Evolutionary conservation across 2,797 vertebrate genomes (phyloP), one percentile per base, ranked within the genome.

Genomic region (Enteromius thamalakanensis): DNA sequence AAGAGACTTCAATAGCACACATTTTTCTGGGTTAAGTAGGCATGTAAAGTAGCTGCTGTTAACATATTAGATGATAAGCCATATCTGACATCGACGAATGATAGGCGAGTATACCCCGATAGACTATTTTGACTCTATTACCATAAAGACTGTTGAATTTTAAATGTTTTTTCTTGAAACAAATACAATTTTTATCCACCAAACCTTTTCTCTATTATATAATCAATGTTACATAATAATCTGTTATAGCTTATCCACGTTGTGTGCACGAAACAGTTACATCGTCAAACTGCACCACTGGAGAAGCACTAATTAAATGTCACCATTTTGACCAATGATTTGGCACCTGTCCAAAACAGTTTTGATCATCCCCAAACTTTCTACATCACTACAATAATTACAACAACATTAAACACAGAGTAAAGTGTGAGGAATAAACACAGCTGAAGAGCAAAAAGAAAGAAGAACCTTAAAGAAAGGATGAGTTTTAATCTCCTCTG

Each of bases 401-500:
- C 69, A 29, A 49, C 29, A 32, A 21, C 17, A n/a, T 32, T 34
- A 3, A 21, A 74, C 68, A 45, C n/a, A 7, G 26, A n/a, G 29
- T 37, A 2, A 45, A 42, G 40, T 29, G 0, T 60, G 9, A 42
- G 15, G 9, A 77, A 76, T 26, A 77, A 62, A 76, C 45, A 26
- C 55, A 47, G n/a, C 15, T 76, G 14, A 17, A 75, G 23, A 55
- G 23, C 9, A 62, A n/a, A 76, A 5, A 62, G 32, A 71, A 5
- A 67, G 11, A 23, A 7, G 62, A 88, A 98, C 97, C 96, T 96
- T 96, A 87, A 96, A 98, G 89, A 98, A 98, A 65, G 91, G 60
- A 77, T 98, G 97, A 42, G 89, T 92, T 91, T 97, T 97, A 85
- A 98, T 97, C 70, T 97, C 96, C 62, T 94, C 95, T 0, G 96